Evolutionary conservation across 2,797 vertebrate species (phyloP), one percentile per base, ranked within the genome.

Genomic region (Pelochelys cantorii): DNA sequence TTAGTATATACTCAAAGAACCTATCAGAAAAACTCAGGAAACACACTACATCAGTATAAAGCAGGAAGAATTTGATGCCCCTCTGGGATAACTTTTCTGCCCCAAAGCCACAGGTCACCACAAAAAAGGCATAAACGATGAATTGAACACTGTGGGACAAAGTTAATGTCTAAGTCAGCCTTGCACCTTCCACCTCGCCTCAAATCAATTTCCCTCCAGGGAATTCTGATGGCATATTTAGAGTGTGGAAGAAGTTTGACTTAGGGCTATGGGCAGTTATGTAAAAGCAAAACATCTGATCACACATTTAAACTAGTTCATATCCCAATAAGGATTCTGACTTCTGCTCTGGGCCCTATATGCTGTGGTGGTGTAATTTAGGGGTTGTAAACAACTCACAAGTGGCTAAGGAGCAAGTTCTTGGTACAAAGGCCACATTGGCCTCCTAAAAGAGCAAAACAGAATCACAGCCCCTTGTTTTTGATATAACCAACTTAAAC

Each of bases 401-500:
- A 94, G 92, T 93, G 34, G 15, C 74, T 81, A 54, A 84, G 81
- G 27, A 77, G 25, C 90, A 93, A 89, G 93, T 95, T 13, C 42
- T 52, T 80, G 92, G 84, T 85, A 31, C 56, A n/a, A 1, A 42
- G 1, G 3, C 90, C 93, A 88, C 48, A 78, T 1, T 91, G 88
- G 86, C 87, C 82, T 93, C 94, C 89, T 81, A 89, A 84, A 96
- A 89, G 89, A 95, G 92, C 3, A 79, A 48, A 75, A 84, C 80
- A 79, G 95, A 95, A 94, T 77, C 87, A 71, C 84, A 91, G 62
- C 48, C 74, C 17, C 18, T 37, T 93, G 11, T 52, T 82, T 93
- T 84, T 84, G 91, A 48, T 25, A 48, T 90, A 83, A 59, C 68
- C 48, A 84, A 55, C 53, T 42, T 53, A 83, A 93, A 81, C 68